Conservation (phyloP, 2,113 vertebrate genomes). For the Saguinus imperator region DNA sequence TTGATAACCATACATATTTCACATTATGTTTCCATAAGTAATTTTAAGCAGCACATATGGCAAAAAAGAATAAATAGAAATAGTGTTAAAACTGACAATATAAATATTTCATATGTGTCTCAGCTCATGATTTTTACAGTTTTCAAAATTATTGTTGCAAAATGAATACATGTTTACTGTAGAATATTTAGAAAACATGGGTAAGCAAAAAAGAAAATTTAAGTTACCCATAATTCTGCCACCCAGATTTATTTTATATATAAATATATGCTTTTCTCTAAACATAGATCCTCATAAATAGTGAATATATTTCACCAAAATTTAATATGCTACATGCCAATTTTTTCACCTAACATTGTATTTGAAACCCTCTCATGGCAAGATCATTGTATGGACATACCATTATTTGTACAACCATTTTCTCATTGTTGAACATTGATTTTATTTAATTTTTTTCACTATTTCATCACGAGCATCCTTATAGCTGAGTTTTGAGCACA, state of each 20-base stretch:
- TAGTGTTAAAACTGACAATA: background rate
- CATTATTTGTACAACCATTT: background rate
- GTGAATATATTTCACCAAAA: background rate
- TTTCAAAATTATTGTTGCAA: slow-evolving; percentile 20
- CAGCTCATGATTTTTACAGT: background rate
- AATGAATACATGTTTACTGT: background rate
- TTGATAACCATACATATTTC: background rate
- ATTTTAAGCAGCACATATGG: slow-evolving; percentile 8
- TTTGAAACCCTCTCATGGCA: background rate
- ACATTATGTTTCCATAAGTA: background rate
- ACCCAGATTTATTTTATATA: background rate
- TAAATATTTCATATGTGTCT: background rate
- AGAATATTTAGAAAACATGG: slow-evolving; percentile 14
- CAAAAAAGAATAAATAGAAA: background rate
- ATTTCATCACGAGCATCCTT: background rate
- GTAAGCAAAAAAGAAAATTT: slow-evolving; percentile 7
- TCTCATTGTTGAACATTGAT: background rate
- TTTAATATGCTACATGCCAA: background rate
- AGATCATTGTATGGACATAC: background rate
- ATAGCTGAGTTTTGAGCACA: background rate
- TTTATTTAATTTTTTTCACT: background rate
- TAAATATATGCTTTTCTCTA: slow-evolving; percentile 3
- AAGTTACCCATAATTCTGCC: background rate
- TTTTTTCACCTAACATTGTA: slow-evolving; percentile 1
- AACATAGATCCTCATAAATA: background rate